Evolutionary conservation across 2,797 vertebrate genomes (phyloP).

Genomic region (Parauchenoglanis punctatus): DNA sequence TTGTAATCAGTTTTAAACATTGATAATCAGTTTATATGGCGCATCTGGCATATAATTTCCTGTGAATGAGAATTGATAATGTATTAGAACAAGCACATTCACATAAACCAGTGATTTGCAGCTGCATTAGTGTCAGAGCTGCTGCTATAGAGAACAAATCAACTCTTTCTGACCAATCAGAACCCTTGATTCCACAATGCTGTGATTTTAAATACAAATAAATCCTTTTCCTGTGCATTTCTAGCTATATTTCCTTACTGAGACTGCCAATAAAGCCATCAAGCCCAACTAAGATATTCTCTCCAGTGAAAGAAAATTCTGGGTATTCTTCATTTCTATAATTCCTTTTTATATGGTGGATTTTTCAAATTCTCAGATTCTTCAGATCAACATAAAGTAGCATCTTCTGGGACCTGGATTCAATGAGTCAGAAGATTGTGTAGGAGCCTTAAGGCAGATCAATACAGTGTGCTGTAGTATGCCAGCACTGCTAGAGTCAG

Average conservation of each 20-base stretch:
- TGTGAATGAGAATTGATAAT: background rate
- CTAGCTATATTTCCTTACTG: background rate
- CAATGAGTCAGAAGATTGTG: slow-evolving; percentile 26
- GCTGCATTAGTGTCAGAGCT: background rate
- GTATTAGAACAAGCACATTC: background rate
- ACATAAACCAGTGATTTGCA: background rate
- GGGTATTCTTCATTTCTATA: background rate
- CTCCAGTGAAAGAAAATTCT: background rate
- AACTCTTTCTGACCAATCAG: background rate
- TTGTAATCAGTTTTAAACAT: no score
- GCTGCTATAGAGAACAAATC: background rate
- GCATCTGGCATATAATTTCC: background rate
- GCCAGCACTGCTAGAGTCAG: slow-evolving; percentile 12
- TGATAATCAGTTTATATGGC: background rate
- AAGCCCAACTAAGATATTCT: no score
- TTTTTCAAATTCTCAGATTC: background rate
- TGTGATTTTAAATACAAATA: background rate
- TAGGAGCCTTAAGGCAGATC: slow-evolving; percentile 43
- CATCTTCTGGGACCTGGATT: slow-evolving; percentile 14
- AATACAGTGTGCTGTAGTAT: slow-evolving; percentile 32
- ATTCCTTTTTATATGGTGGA: background rate
- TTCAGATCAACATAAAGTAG: background rate
- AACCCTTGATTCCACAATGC: background rate
- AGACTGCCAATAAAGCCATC: background rate
- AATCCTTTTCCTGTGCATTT: no score